phyloP scores from a whole-genome alignment of 2,888 invertebrate genomes.

The Hypomecis atomaria region DNA sequence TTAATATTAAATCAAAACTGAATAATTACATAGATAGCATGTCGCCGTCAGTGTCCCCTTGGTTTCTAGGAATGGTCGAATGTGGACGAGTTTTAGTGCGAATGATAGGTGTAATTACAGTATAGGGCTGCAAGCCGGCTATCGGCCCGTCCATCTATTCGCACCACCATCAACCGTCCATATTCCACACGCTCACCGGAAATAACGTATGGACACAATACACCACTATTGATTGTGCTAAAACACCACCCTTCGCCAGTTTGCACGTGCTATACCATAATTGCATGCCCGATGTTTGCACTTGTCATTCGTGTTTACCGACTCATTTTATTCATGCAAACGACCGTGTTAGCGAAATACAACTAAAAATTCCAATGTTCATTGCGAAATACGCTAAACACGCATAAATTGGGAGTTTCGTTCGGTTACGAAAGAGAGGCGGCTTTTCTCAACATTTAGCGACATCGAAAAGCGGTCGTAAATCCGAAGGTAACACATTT shows the following conservation, averaged over 20 bases:
- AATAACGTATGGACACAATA: constrained; percentile 65
- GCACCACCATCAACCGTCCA: constrained; percentile 54
- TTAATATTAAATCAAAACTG: constrained; percentile 20
- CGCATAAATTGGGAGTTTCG: constrained; percentile 59
- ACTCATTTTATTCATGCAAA: constrained; percentile 18
- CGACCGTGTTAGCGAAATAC: constrained; percentile 22
- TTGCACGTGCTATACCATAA: constrained; percentile 40
- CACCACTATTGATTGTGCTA: constrained; percentile 74
- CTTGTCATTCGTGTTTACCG: constrained; percentile 29
- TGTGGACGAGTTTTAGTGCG: constrained; percentile 73
- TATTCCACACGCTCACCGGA: constrained; percentile 67
- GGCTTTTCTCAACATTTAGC: constrained; percentile 72
- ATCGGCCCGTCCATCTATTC: constrained; percentile 75
- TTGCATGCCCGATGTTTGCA: constrained; percentile 35
- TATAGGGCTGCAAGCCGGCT: constrained; percentile 51
- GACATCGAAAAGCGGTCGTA: constrained; percentile 65
- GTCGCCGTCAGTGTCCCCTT: constrained; percentile 34
- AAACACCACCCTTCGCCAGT: constrained; percentile 44
- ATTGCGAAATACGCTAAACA: constrained; percentile 61
- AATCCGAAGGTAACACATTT: constrained; percentile 61
- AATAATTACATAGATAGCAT: constrained; percentile 40
- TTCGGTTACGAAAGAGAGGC: constrained; percentile 63
- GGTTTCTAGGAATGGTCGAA: constrained; percentile 50
- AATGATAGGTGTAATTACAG: constrained; percentile 81
- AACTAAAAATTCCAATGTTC: constrained; percentile 40